These are phyloP conservation scores for Anseranas semipalmata DNA, from an alignment of 2,113 vertebrate species.

Conservation along the genomic window DNA sequence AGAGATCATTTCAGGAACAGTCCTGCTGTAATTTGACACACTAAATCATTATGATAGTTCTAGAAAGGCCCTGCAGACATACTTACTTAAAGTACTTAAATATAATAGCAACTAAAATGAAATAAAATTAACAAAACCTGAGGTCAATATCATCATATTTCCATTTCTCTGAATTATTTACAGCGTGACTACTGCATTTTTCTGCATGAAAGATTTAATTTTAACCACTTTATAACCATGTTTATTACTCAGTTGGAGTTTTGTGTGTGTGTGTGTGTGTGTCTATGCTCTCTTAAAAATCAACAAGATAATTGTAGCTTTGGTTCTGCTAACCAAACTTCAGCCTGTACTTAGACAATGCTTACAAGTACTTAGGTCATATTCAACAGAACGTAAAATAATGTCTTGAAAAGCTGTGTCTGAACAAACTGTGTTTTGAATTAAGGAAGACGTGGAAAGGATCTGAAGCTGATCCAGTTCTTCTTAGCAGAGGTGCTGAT, in stretches of 20 bases:
- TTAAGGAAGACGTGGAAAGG: not conserved
- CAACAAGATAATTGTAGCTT: not conserved
- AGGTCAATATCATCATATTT: not conserved
- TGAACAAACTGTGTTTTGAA: not conserved
- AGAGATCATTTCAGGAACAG: not conserved
- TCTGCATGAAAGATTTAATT: not conserved
- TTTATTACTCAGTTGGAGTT: not conserved
- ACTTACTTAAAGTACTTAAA: not conserved
- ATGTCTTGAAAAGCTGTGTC: not conserved
- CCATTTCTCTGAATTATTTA: not conserved
- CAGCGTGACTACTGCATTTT: not conserved
- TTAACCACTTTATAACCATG: not conserved
- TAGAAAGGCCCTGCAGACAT: not conserved
- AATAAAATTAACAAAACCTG: not conserved
- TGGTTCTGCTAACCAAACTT: not conserved
- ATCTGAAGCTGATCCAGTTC: not conserved
- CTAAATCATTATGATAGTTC: constrained; percentile 10
- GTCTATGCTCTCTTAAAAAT: not conserved
- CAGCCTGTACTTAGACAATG: not conserved
- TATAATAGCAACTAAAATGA: not conserved
- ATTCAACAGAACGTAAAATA: not conserved
- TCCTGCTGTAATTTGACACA: not conserved
- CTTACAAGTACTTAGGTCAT: not conserved
- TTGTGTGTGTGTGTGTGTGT: not conserved
- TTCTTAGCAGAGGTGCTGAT: not conserved